Conservation (phyloP, 2,888 invertebrate species). For the Scotopteryx bipunctaria region DNA sequence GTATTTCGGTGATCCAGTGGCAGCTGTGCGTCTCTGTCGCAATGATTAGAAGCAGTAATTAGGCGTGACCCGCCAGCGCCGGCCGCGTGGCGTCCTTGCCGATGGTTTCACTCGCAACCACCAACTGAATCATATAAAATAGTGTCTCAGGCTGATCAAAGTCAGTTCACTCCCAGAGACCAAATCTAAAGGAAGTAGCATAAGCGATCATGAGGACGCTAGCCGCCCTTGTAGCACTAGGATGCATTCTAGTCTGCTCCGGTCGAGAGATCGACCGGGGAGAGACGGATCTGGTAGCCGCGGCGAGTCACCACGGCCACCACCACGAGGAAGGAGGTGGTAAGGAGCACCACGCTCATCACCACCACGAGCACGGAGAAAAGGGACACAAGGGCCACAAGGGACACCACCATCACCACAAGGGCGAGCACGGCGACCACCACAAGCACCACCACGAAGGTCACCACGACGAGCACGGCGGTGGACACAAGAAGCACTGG, state of each 20-base stretch:
- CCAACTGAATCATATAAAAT: conserved; percentile 76
- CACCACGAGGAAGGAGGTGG: conserved; percentile 87
- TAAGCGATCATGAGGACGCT: conserved; percentile 72
- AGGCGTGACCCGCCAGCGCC: conserved; percentile 66
- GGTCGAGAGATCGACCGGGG: conserved; percentile 66
- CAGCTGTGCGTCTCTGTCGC: conserved; percentile 45
- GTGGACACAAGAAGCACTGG: conserved; percentile 91
- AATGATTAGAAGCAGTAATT: conserved; percentile 61
- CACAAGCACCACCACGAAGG: conserved; percentile 90
- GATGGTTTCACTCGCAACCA: conserved; percentile 78
- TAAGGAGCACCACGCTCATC: conserved; percentile 86
- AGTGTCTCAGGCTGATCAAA: conserved; percentile 58
- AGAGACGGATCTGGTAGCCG: conserved; percentile 74
- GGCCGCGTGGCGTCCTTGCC: conserved; percentile 70
- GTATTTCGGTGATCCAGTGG: conserved; percentile 21
- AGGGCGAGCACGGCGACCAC: conserved; percentile 90
- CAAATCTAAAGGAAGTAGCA: conserved; percentile 63
- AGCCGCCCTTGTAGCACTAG: conserved; percentile 68
- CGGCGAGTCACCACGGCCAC: conserved; percentile 75
- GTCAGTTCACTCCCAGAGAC: conserved; percentile 69
- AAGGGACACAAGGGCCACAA: conserved; percentile 92
- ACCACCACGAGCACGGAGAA: conserved; percentile 87
- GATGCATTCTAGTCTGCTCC: conserved; percentile 62
- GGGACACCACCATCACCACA: conserved; percentile 89
- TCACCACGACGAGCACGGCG: conserved; percentile 89